Base-by-base conservation (phyloP, 2,888 invertebrate species). In the Lamellibrachia satsuma region DNA sequence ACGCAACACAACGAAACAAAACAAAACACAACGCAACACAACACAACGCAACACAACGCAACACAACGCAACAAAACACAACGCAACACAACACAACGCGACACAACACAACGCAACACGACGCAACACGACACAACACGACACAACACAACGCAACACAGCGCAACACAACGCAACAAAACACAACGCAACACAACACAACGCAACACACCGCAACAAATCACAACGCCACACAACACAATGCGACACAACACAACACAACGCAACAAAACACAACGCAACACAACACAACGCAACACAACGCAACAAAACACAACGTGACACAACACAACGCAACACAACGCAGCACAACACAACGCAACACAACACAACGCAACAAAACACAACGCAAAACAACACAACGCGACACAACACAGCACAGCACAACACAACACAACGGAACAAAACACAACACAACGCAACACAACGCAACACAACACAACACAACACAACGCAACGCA, bases 401-500 rank as follows among this genome's bases (percentile, higher is more conserved):
- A 91, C 2, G 51, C 91, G 1, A 91, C 91, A 91, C 91, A 11
- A 91, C 2, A 91, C 91, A 11, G 1, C 91, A 91, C 91, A 11
- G 1, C 2, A 1, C 91, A 11, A 91, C 91, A 91, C 91, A 1
- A 91, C 91, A 91, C 91, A 11, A 91, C 91, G 1, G 1, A 11
- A 91, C 91, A 91, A 1, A 11, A n/a, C 91, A 91, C 91, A 11
- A 91, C 27, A 1, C 91, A 15, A 91, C 91, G 2, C 91, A 15
- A 91, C 91, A 91, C 91, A 15, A 15, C 91, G 15, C 91, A 15
- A 91, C 91, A 91, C 91, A 2, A 91, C 91, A 91, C 91, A 11
- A 91, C 91, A 1, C 91, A 11, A 1, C 91, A 91, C 91, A 11
- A 91, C 91, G 51, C 1, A 11, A 91, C 91, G 51, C 91, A 15